Evolutionary conservation across 2,113 vertebrate species (phyloP), one percentile per base, ranked within the genome.

Genomic region (Pteronura brasiliensis): DNA sequence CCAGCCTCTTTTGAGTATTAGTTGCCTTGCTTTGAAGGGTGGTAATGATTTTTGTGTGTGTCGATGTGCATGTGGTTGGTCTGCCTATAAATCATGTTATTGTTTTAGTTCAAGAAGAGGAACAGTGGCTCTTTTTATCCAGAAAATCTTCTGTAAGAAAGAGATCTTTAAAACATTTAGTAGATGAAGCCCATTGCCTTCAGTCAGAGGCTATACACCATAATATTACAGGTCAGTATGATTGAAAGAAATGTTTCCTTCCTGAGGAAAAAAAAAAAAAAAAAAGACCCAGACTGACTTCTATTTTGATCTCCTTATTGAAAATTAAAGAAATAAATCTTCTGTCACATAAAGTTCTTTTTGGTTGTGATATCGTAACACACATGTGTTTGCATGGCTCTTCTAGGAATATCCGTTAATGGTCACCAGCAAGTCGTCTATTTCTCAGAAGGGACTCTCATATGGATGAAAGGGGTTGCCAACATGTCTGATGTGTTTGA

Each of bases 61-160:
- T 92, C 59, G 20, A 13, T 57, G 13, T 88, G 39, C 13, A 8
- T 79, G 31, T 69, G 34, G 6, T 84, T 93, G 88, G 11, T 57
- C 57, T 86, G 6, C 69, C 47, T 89, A 14, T 42, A 96, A 90
- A 72, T 76, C 0, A 12, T 86, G 59, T 69, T 90, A 15, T 96
- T 55, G 55, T 97, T 52, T 49, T 61, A 99, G 98, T 83, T 96
- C 97, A 98, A 87, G 97, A 97, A 97, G 98, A 98, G 90, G 95
- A 97, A 61, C 90, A 97, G 59, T 99, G 99, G 99, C 97, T 99
- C 0, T 98, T 99, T 98, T 96, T 99, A 88, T 98, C 99, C 96
- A 98, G 98, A 96, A 98, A 98, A 93, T 87, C 97, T n/a, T 99
- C 99, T 52, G 95, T 99, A 57, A 98, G 98, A 98, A 99, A 98